Conservation (phyloP, 2,113 vertebrate genomes). For the Struthidea cinerea region DNA sequence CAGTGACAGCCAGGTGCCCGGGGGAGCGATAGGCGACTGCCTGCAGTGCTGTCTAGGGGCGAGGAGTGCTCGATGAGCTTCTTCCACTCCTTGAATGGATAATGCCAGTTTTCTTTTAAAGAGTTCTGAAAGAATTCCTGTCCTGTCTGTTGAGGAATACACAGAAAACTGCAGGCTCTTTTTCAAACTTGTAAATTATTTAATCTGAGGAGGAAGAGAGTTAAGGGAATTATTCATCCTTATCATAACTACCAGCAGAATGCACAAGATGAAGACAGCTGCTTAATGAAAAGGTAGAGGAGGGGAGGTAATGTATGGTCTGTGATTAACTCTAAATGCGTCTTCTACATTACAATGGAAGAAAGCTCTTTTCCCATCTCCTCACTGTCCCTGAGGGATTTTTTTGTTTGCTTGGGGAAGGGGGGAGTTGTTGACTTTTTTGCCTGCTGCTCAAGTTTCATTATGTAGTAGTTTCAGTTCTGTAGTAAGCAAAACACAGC, state of each 20-base stretch:
- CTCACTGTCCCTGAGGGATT: background rate
- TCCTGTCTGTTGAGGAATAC: background rate
- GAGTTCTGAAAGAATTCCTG: background rate
- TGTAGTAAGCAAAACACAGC: background rate
- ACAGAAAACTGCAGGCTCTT: background rate
- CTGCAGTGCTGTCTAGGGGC: background rate
- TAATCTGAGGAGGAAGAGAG: slow-evolving; percentile 17
- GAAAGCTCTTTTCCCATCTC: background rate
- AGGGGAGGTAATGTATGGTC: slow-evolving; percentile 33
- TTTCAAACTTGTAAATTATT: slow-evolving; percentile 28
- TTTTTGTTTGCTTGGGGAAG: background rate
- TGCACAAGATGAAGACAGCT: slow-evolving; percentile 23
- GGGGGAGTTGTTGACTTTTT: slow-evolving; percentile 11
- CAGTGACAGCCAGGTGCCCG: background rate
- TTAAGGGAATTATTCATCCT: slow-evolving; percentile 50
- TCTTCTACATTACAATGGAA: slow-evolving; percentile 37
- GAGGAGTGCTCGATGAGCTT: background rate
- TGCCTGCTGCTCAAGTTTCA: slow-evolving; percentile 29
- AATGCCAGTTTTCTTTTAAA: background rate
- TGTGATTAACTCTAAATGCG: slow-evolving; percentile 29
- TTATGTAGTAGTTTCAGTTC: slow-evolving; percentile 18
- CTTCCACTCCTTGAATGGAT: background rate
- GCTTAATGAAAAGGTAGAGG: slow-evolving; percentile 54
- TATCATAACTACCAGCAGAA: slow-evolving; percentile 19
- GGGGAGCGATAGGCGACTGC: accelerated